phyloP scores from a whole-genome alignment of 2,888 invertebrate genomes.

The Artemia sinica region DNA sequence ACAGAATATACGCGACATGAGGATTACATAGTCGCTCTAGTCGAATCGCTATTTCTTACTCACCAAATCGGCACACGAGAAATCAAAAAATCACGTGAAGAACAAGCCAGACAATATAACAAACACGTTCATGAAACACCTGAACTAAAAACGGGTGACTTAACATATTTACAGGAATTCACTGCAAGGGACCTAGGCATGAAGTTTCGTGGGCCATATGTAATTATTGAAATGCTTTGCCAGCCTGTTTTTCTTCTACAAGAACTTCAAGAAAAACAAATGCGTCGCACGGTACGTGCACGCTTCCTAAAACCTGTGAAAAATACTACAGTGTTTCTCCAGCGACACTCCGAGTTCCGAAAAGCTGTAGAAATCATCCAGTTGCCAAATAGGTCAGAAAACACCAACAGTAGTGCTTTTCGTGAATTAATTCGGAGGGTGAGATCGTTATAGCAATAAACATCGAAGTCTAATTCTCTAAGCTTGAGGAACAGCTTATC shows the following conservation, averaged over 20 bases:
- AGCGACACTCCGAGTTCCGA: not conserved
- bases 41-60: no score
- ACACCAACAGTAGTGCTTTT: no score
- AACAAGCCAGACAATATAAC: no score
- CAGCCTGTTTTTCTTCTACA: not conserved
- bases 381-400: no score
- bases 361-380: no score
- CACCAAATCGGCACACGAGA: no score
- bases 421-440: no score
- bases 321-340: not conserved
- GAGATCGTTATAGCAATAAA: conserved; percentile 50
- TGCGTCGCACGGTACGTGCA: not conserved
- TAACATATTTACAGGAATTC: not conserved
- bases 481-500: conserved; percentile 49
- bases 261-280: no score
- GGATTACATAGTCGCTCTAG: no score
- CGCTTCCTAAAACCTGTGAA: not conserved
- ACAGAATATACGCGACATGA: no score
- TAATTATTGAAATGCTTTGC: not conserved
- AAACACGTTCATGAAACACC: not conserved
- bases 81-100: no score
- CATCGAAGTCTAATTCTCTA: conserved; percentile 50
- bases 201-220: not conserved
- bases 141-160: not conserved
- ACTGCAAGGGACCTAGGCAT: not conserved